Conservation (phyloP, 1,140 invertebrate genomes). For the Heliconius eleuchia region DNA sequence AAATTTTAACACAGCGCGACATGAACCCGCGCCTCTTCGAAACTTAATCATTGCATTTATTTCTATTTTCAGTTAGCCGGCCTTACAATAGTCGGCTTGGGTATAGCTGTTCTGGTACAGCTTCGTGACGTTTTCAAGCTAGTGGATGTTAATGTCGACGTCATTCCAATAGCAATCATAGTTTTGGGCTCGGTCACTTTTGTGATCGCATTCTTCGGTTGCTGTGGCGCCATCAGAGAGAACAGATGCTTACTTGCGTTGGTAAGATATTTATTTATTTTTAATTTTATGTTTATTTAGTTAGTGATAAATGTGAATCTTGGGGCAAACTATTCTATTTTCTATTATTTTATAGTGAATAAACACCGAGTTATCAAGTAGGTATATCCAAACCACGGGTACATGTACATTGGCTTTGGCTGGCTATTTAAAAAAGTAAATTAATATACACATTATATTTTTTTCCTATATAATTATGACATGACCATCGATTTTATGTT, state of each 20-base stretch:
- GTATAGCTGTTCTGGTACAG: conserved; percentile 14
- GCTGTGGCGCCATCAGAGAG: conserved; percentile 24
- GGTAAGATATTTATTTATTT: conserved; percentile 13
- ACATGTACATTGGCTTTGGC: no score
- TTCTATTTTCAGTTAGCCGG: conserved; percentile 26
- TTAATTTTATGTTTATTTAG: no score
- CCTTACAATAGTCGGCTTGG: conserved; percentile 16
- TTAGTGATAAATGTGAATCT: no score
- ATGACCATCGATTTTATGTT: no score
- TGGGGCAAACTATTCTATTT: background rate
- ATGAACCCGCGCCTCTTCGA: no score
- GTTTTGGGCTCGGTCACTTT: conserved; percentile 19
- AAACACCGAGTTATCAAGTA: no score
- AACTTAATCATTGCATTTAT: background rate
- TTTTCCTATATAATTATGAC: no score
- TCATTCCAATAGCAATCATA: conserved; percentile 10
- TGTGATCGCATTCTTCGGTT: conserved; percentile 29
- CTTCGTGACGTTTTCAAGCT: background rate
- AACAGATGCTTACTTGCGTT: conserved; percentile 21
- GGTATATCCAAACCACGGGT: no score
- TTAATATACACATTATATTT: no score
- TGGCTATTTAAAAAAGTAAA: no score
- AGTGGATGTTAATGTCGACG: background rate
- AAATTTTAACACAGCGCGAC: no score
- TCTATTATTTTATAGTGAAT: no score